A percentile compares a stretch with the other conserved stretches of the same genome.
Evolutionary conservation across 1,140 invertebrate species (phyloP).

Genomic region (Brachionus plicatilis): DNA sequence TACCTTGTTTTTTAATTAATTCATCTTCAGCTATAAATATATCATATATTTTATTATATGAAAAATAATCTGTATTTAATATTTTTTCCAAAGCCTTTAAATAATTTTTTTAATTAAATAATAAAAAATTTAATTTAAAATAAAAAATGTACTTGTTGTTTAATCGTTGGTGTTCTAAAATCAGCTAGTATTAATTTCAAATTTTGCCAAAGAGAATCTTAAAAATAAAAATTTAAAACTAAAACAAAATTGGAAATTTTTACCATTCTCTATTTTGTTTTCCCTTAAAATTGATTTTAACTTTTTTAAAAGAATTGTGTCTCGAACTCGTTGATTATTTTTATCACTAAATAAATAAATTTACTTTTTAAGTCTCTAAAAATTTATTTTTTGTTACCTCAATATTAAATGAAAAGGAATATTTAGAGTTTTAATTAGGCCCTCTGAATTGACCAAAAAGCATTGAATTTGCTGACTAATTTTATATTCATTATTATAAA

Average conservation of each 20-base stretch:
- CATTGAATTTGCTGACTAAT: slow-evolving; percentile 65
- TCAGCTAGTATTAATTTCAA: slow-evolving; percentile 57
- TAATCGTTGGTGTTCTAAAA: slow-evolving; percentile 63
- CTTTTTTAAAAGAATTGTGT: slow-evolving; percentile 76
- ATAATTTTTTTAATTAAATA: neutral
- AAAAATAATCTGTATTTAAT: slow-evolving; percentile 49
- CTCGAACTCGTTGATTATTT: slow-evolving; percentile 75
- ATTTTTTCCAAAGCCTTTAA: slow-evolving; percentile 47
- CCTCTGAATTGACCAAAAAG: slow-evolving; percentile 74
- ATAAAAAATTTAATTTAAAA: neutral
- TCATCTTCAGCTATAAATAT: slow-evolving; percentile 47
- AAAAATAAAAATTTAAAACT: neutral
- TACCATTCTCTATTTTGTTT: slow-evolving; percentile 48
- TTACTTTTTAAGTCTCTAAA: neutral
- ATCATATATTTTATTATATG: slow-evolving; percentile 47
- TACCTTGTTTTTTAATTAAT: slow-evolving; percentile 44
- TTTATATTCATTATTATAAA: slow-evolving; percentile 49
- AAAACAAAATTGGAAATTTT: neutral
- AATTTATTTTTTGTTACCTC: slow-evolving; percentile 45
- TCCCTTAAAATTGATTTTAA: slow-evolving; percentile 54
- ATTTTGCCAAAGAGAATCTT: slow-evolving; percentile 16
- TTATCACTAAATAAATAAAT: slow-evolving; percentile 62
- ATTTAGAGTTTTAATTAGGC: slow-evolving; percentile 69
- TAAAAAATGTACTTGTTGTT: slow-evolving; percentile 47
- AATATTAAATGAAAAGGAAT: slow-evolving; percentile 79